Base-by-base conservation (phyloP, 2,888 invertebrate species). In the Gisinianus flammeolus region DNA sequence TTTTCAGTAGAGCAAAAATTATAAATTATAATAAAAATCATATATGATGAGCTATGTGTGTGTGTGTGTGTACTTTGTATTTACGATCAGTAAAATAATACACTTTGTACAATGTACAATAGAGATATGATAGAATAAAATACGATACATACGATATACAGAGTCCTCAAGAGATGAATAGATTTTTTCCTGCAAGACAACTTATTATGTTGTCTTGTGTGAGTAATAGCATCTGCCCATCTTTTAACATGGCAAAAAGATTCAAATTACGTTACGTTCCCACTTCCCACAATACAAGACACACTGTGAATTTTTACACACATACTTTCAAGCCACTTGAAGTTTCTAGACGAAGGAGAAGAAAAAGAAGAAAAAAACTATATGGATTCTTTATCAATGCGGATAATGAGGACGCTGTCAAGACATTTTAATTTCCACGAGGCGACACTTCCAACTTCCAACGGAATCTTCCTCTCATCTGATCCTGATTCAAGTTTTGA, bases 391-490 rank as follows among this genome's bases (percentile, higher is more conserved):
- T 66, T 28, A 66, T 4, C 66, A 28, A 66, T 30, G 66, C 24
- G 22, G 1, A 67, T 67, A 31, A 31, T 31, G 33, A 67, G 33
- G 33, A 67, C 31, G 31, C 30, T 66, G 30, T 22, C 19, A 22
- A 67, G 67, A 67, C 33, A 67, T 67, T 67, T 67, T 67, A 67
- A 67, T 67, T 67, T 67, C 33, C 67, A 67, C 12, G 5, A 67
- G 67, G 33, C 67, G 67, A 31, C 33, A 28, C 3, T 30, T 66
- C 64, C 16, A 22, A 22, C 5, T 10, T 24, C 22, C 58, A 6
- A 35, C n/a, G n/a, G 35, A 35, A 8, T 6, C 44, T 44, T 44
- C 44, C 19, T 44, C 44, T 44, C 19, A 44, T 1, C 12, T 44
- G 44, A 44, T 44, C 44, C 44, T 35, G 35, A 35, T 35, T 35